Base-by-base conservation (phyloP, 2,797 vertebrate species). In the Peromyscus melanophrys region DNA sequence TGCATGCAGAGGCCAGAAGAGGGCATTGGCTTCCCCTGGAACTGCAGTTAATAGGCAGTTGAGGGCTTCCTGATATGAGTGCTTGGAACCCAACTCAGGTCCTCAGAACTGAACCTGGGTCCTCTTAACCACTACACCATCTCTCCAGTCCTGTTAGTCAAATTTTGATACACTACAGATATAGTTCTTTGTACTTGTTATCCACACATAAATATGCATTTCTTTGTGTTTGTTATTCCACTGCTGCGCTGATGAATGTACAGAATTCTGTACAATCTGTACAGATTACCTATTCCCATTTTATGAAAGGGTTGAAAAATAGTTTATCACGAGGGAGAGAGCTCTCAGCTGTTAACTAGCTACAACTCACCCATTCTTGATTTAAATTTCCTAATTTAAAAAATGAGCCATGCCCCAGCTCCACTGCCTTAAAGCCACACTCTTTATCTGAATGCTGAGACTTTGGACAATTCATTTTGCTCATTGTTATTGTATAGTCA, bases 381-480 rank as follows among this genome's bases (percentile, higher is more conserved):
- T 76, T 83, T 92, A 27, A 82, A 81, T 96, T 84, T 96, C 69
- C 75, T 78, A 67, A 87, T 93, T 84, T 94, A 75, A 77, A 76
- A 94, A 95, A 89, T 49, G 46, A 29, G 13, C 6, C 13, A 49
- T 77, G 12, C 29, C 17, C 17, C 46, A 80, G 17, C 31, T 4
- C 49, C n/a, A 43, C n/a, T 59, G 52, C n/a, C 49, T 25, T 37
- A 59, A 29, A 34, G 29, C 46, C 34, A 82, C 25, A 46, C 55
- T 86, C 94, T 94, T 87, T 65, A 90, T 96, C 86, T 94, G 63
- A 94, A 59, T 92, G 71, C 63, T 89, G 57, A 93, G 57, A 94
- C 27, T 93, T 88, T 81, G 73, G 78, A 73, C 29, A 27, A 78
- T 7, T 80, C 12, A n/a, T 71, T 81, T 76, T 23, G 17, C 87